A percentile compares a stretch with the other conserved stretches of the same genome.
Conservation (phyloP, 2,888 invertebrate species). For the Amphimallon solstitiale region DNA sequence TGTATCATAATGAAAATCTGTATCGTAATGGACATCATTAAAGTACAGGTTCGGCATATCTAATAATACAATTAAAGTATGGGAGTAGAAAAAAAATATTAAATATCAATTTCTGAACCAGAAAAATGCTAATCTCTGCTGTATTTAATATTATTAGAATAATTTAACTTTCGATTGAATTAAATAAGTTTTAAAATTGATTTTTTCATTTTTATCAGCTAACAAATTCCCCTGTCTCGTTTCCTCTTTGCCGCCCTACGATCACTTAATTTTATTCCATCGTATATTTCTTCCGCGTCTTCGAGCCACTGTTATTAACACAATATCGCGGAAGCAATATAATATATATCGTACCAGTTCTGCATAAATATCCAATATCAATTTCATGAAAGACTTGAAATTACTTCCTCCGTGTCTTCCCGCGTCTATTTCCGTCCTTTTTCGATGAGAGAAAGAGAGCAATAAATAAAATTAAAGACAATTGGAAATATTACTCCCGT, state of each 20-base stretch:
- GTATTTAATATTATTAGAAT: too few relatives aligned
- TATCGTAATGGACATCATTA: too few relatives aligned
- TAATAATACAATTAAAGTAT: too few relatives aligned
- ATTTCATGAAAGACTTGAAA: constrained; percentile 22
- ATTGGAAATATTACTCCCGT: constrained; percentile 30
- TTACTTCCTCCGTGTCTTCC: constrained; percentile 17
- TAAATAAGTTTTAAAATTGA: too few relatives aligned
- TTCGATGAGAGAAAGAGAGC: neutral
- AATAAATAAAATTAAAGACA: constrained; percentile 30
- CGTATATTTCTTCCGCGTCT: neutral
- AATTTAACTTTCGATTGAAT: too few relatives aligned
- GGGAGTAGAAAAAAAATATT: too few relatives aligned
- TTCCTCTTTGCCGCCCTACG: neutral
- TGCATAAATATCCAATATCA: constrained; percentile 33
- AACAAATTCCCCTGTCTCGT: neutral
- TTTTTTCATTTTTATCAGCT: too few relatives aligned
- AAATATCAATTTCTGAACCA: too few relatives aligned
- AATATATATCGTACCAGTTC: neutral
- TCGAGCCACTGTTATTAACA: constrained; percentile 12
- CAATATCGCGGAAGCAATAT: constrained; percentile 20
- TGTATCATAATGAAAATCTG: too few relatives aligned
- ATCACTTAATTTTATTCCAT: neutral
- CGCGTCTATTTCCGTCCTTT: neutral
- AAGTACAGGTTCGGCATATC: too few relatives aligned
- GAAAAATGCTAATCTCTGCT: too few relatives aligned